Evolutionary conservation across 2,888 invertebrate genomes (phyloP).

Genomic region (Spodoptera littoralis): DNA sequence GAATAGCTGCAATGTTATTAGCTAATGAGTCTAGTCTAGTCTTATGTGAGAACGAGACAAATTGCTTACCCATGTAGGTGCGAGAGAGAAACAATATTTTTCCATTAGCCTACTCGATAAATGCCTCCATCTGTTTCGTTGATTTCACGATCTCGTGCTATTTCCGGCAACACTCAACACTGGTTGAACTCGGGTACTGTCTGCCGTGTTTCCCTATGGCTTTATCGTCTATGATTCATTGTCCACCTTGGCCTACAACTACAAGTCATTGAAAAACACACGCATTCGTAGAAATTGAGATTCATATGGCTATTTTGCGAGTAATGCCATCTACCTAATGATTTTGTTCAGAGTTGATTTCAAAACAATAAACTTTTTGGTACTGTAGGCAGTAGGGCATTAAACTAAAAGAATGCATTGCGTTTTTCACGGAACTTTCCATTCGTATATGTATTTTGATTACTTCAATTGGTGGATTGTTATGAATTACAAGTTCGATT

Average conservation of each 20-base stretch:
- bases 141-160: slow-evolving; percentile 56
- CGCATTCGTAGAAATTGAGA: slow-evolving; percentile 44
- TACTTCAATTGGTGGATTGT: slow-evolving; percentile 38
- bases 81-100: slow-evolving; percentile 53
- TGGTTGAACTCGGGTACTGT: slow-evolving; percentile 46
- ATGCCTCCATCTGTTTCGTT: slow-evolving; percentile 55
- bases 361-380: not conserved
- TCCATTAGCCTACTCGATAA: slow-evolving; percentile 45
- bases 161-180: slow-evolving; percentile 63
- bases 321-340: slow-evolving; percentile 5
- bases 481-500: slow-evolving; percentile 52
- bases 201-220: slow-evolving; percentile 33
- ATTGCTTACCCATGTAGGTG: slow-evolving; percentile 28
- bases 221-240: slow-evolving; percentile 54
- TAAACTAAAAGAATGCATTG: slow-evolving; percentile 2
- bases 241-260: slow-evolving; percentile 47
- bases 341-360: slow-evolving; percentile 2
- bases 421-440: slow-evolving; percentile 22
- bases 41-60: slow-evolving; percentile 19
- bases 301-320: slow-evolving; percentile 23
- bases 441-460: slow-evolving; percentile 16
- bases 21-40: not conserved
- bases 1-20: too few relatives aligned
- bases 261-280: slow-evolving; percentile 41
- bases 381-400: not conserved